A percentile compares a stretch with the other conserved stretches of the same genome.
These are phyloP conservation scores for Archilochus colubris DNA, from an alignment of 2,113 vertebrate species.

Conservation along the genomic window DNA sequence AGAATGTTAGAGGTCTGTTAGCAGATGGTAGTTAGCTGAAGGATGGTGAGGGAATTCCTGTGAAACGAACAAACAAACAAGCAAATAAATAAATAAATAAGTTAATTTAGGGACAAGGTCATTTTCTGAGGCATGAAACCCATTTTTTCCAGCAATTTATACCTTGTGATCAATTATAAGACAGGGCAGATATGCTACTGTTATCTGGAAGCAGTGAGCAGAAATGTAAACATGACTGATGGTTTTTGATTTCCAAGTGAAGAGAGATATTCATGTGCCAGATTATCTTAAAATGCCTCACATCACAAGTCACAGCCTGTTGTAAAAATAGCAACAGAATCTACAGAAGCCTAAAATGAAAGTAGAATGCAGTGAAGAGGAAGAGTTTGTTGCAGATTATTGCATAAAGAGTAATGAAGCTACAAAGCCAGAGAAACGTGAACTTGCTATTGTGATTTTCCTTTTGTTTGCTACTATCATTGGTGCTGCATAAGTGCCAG, in stretches of 20 bases:
- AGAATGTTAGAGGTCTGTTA: background rate
- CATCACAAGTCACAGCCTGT: slow-evolving; percentile 6
- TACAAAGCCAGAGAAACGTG: background rate
- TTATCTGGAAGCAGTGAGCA: background rate
- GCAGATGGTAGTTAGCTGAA: background rate
- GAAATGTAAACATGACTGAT: background rate
- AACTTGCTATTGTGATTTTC: background rate
- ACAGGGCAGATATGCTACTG: background rate
- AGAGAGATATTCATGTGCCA: slow-evolving; percentile 7
- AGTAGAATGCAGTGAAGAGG: background rate
- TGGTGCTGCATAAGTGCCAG: background rate
- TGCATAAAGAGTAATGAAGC: background rate
- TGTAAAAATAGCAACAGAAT: slow-evolving; percentile 44
- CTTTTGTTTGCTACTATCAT: background rate
- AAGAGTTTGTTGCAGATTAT: background rate
- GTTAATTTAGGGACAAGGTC: background rate
- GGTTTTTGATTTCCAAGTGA: slow-evolving; percentile 14
- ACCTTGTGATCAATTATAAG: background rate
- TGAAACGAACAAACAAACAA: too few species aligned
- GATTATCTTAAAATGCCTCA: background rate
- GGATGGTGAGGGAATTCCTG: background rate
- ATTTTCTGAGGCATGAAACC: background rate
- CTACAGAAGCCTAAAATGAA: slow-evolving; percentile 7
- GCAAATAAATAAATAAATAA: background rate
- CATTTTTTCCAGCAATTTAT: background rate